phyloP scores from a whole-genome alignment of 2,797 vertebrate genomes.

The Acanthiza pusilla region DNA sequence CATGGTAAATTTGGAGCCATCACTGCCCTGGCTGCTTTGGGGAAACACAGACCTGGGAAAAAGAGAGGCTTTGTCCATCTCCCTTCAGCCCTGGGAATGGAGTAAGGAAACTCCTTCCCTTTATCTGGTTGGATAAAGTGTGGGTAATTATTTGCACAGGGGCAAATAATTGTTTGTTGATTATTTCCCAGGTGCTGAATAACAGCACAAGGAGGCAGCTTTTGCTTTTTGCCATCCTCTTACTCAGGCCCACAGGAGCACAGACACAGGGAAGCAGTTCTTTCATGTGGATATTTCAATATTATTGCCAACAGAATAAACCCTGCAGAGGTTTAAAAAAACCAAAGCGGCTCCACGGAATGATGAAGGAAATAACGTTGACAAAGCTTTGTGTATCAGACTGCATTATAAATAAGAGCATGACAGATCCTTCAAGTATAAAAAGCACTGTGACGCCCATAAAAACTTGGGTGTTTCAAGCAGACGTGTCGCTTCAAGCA shows the following conservation, averaged over 20 bases:
- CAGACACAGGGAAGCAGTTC: fast-evolving
- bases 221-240: background rate
- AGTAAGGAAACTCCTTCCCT: background rate
- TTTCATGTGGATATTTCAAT: background rate
- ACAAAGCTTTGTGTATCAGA: background rate
- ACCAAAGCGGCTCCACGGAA: background rate
- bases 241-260: fast-evolving
- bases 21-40: background rate
- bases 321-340: background rate
- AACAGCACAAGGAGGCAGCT: background rate
- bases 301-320: background rate
- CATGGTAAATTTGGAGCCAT: background rate
- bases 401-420: background rate
- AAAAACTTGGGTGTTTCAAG: background rate
- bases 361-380: background rate
- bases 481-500: fast-evolving
- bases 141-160: too few relatives aligned
- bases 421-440: background rate
- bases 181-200: background rate
- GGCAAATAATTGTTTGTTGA: background rate
- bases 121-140: fast-evolving
- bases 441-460: background rate
- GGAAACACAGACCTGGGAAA: background rate
- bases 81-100: background rate
- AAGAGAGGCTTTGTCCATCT: background rate